Evolutionary conservation across 2,113 vertebrate species (phyloP).

Genomic region (Agapornis roseicollis): DNA sequence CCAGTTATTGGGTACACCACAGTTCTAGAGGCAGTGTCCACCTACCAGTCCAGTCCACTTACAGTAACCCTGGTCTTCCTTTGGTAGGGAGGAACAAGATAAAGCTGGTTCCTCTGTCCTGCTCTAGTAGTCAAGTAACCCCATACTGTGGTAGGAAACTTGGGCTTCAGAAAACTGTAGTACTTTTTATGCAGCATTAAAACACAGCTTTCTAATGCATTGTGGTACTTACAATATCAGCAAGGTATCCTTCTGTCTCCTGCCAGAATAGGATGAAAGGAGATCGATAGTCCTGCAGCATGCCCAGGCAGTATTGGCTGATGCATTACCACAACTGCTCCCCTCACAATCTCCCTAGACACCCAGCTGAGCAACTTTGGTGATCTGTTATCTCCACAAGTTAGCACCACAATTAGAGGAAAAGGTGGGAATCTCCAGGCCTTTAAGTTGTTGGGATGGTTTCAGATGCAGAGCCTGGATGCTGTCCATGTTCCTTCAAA

Average conservation of each 20-base stretch:
- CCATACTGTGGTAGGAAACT: neutral
- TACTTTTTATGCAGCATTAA: neutral
- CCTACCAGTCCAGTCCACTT: neutral
- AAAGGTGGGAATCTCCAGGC: neutral
- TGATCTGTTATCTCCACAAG: fast-evolving
- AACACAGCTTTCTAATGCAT: neutral
- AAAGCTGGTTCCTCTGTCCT: neutral
- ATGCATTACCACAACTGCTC: neutral
- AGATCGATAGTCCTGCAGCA: neutral
- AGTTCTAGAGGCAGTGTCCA: neutral
- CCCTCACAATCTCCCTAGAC: neutral
- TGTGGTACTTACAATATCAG: neutral
- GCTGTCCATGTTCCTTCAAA: neutral
- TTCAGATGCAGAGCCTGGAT: neutral
- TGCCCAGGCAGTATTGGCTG: neutral
- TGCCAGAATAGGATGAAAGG: neutral
- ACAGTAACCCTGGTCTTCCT: neutral
- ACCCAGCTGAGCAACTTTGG: neutral
- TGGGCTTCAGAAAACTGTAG: neutral
- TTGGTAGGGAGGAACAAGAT: neutral
- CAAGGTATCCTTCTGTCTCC: neutral
- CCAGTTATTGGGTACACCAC: neutral
- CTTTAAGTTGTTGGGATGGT: neutral
- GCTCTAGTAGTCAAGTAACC: neutral
- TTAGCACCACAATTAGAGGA: neutral